Base-by-base conservation (phyloP, 2,797 vertebrate genomes). In the Paramormyrops hopkinsi region DNA sequence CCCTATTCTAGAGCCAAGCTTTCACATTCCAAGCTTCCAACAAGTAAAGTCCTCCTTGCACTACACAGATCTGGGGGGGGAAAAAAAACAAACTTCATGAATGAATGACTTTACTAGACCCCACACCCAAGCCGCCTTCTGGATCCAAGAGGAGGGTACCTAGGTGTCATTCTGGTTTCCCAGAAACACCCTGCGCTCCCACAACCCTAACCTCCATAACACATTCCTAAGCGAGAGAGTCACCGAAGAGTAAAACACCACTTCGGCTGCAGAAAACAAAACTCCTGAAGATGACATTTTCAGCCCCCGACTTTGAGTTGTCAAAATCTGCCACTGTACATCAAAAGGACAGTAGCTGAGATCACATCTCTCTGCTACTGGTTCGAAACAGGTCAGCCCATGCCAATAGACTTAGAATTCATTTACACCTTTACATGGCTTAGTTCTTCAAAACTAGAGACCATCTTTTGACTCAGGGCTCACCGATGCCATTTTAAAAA, bases 21-120 rank as follows among this genome's bases (percentile, higher is more conserved):
- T 29, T 85, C n/a, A 29, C 83, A 85, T 51, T 85, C 83, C 83
- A 85, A 85, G n/a, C 8, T 85, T 50, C 83, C 83, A 85, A 85
- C 46, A 51, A 53, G 83, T 1, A 53, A 51, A 25, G 5, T 25
- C 46, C 9, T 51, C 9, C 11, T 46, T 51, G 83, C 46, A 50
- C 48, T 25, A 25, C n/a, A 51, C 3, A 51, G 25, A 50, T 14
- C 46, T 12, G 65, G 29, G 3, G 29, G 29, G 0, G 3, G 1
- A 4, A 9, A 48, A 22, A 48, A 48, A 50, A 51, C 83, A 17
- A 33, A 25, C 1, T 25, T 33, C n/a, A 50, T 85, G 46, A 85
- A 51, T 50, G 44, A 85, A 85, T 76, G 69, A 41, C 33, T 76
- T 85, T 50, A 50, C 46, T 33, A 25, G 50, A 4, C 48, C 19